Percentiles rank a stretch among this genome's conserved stretches.
Evolutionary conservation across 92 coral and sea anemone species (phyloP).

Genomic region (Epizoanthus illoricatus): DNA sequence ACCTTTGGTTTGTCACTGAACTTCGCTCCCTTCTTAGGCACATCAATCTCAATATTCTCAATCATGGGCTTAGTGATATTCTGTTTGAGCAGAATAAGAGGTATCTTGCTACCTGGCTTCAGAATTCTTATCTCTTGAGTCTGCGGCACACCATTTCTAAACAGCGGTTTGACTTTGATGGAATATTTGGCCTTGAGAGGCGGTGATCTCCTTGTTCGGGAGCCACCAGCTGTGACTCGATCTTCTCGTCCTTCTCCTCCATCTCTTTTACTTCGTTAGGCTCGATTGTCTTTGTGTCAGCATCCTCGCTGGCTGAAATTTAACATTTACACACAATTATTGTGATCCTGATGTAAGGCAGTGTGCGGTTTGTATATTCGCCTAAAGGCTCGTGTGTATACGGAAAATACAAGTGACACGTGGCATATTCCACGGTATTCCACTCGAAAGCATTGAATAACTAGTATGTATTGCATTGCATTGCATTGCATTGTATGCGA

Average conservation of each 20-base stretch:
- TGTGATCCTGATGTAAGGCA: no score
- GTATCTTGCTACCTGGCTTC: constrained; percentile 66
- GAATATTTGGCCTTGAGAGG: constrained; percentile 82
- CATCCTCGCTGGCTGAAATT: constrained; percentile 24
- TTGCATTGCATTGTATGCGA: no score
- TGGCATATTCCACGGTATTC: no score
- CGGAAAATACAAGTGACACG: no score
- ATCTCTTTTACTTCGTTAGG: constrained; percentile 72
- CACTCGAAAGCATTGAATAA: no score
- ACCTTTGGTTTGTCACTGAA: constrained; percentile 80
- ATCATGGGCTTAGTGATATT: constrained; percentile 83
- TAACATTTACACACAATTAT: not conserved
- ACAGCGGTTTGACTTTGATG: constrained; percentile 75
- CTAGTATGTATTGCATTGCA: no score
- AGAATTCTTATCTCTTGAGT: constrained; percentile 76
- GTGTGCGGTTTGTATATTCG: no score
- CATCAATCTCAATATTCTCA: constrained; percentile 90
- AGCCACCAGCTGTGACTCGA: constrained; percentile 76
- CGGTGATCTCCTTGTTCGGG: constrained; percentile 72
- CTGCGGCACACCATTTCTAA: constrained; percentile 76
- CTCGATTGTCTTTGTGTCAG: constrained; percentile 40
- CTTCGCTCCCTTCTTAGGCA: constrained; percentile 80
- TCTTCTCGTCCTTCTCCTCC: constrained; percentile 44
- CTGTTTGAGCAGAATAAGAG: constrained; percentile 50
- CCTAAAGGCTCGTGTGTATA: no score